Conservation (phyloP, 2,113 vertebrate species). For the Plecturocebus donacophilus region DNA sequence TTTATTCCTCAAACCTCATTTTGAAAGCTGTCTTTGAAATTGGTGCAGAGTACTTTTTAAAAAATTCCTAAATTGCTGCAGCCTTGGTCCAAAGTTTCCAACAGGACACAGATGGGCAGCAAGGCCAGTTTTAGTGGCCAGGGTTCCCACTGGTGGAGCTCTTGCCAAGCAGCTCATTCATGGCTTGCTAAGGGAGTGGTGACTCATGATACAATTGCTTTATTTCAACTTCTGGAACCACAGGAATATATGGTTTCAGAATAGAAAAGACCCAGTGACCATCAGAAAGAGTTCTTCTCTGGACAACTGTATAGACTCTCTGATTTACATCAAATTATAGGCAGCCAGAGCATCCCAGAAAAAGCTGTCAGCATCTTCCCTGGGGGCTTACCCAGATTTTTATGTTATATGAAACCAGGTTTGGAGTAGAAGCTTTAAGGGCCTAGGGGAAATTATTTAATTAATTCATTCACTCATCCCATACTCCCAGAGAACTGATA, state of each 20-base stretch:
- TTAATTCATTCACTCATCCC: neutral
- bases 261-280: neutral
- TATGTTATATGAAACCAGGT: neutral
- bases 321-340: neutral
- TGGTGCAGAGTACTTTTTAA: constrained; percentile 56
- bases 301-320: neutral
- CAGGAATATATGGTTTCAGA: constrained; percentile 31
- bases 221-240: constrained; percentile 52
- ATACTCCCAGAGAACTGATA: neutral
- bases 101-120: constrained; percentile 18
- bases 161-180: neutral
- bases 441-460: neutral
- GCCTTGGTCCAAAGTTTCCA: constrained; percentile 51
- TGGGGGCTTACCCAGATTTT: neutral
- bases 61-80: constrained; percentile 62
- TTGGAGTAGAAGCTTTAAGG: neutral
- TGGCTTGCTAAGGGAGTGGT: neutral
- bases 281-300: neutral
- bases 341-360: neutral
- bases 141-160: neutral
- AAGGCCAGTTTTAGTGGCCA: neutral
- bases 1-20: constrained; percentile 64
- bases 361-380: neutral
- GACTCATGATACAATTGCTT: constrained; percentile 35
- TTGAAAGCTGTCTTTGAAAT: constrained; percentile 57